A percentile compares a stretch with the other conserved stretches of the same genome.
Evolutionary conservation across 2,888 invertebrate genomes (phyloP).

Genomic region (Stegophylla sp.): DNA sequence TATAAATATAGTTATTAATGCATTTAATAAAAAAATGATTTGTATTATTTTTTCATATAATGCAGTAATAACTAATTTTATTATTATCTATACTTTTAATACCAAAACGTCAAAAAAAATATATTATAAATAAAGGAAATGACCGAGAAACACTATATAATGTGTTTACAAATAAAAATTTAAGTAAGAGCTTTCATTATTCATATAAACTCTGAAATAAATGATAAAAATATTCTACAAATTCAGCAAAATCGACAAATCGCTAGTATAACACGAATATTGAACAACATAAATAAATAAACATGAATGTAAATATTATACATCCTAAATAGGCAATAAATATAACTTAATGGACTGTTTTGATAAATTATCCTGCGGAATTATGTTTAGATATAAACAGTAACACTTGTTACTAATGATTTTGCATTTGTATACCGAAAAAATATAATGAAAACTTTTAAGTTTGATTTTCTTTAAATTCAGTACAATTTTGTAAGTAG

Average conservation of each 20-base stretch:
- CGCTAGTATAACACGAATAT: background rate
- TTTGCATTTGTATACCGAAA: no score
- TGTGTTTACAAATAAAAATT: no score
- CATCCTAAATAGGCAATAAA: background rate
- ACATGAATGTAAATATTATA: background rate
- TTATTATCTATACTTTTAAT: no score
- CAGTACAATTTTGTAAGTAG: background rate
- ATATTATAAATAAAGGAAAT: no score
- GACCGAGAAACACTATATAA: no score
- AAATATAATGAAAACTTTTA: no score
- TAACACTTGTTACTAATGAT: no score
- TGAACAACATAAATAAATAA: background rate
- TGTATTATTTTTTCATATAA: no score
- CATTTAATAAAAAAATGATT: no score
- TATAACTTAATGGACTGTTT: background rate
- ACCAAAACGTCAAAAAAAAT: no score
- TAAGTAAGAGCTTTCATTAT: background rate
- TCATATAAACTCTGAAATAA: background rate
- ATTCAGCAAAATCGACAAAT: background rate
- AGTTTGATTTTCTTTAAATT: background rate
- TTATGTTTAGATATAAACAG: background rate
- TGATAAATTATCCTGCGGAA: background rate
- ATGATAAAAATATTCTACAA: slow-evolving; percentile 11
- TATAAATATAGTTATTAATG: no score
- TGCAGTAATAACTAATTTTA: no score